Percentiles rank a stretch among this genome's conserved stretches.
Evolutionary conservation across 2,888 invertebrate genomes (phyloP).

Genomic region (Phlogophora meticulosa): DNA sequence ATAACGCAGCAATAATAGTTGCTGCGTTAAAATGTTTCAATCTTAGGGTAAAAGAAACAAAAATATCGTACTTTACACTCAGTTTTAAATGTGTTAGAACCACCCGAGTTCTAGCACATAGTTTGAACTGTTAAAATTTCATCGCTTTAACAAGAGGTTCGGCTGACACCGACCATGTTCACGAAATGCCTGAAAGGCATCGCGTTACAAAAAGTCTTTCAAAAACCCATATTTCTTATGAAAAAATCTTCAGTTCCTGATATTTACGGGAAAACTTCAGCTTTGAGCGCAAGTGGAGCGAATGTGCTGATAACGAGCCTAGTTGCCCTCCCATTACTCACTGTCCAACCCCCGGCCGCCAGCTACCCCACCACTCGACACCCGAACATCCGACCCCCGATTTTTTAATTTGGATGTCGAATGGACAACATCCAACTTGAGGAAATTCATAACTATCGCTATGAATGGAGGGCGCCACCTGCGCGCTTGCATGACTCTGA

Average conservation of each 20-base stretch:
- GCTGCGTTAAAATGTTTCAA: no score
- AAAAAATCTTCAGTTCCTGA: background rate
- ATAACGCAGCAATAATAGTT: no score
- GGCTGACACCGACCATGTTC: no score
- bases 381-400: no score
- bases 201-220: background rate
- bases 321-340: constrained; percentile 48
- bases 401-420: no score
- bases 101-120: no score
- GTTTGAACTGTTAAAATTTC: no score
- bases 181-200: no score
- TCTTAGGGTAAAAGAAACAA: no score
- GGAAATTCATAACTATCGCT: constrained; percentile 34
- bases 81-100: no score
- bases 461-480: constrained; percentile 21
- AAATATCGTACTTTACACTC: no score
- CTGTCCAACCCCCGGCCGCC: constrained; percentile 17
- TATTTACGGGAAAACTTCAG: constrained; percentile 13
- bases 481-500: background rate
- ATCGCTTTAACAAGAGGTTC: no score
- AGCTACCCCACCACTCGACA: background rate
- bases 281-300: constrained; percentile 27
- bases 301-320: constrained; percentile 43
- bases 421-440: background rate
- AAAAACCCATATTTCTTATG: background rate